A percentile compares a stretch with the other conserved stretches of the same genome.
These are phyloP conservation scores for Dipus sagitta DNA, from an alignment of 2,797 vertebrate genomes.

Conservation along the genomic window DNA sequence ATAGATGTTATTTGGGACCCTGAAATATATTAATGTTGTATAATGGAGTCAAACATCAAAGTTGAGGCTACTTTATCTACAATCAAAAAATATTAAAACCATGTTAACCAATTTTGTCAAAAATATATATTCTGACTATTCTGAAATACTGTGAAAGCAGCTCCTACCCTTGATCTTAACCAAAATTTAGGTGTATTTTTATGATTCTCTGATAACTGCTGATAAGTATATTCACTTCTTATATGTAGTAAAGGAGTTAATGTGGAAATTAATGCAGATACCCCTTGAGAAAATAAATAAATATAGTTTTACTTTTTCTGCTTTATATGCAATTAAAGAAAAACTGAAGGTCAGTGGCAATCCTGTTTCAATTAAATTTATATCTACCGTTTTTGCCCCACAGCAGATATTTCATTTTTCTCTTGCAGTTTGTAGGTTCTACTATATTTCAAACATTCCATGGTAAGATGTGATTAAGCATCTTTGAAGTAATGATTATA, in stretches of 20 bases:
- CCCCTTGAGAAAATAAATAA: no score
- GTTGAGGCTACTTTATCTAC: background rate
- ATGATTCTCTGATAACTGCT: background rate
- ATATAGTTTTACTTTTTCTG: no score
- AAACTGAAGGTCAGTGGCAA: background rate
- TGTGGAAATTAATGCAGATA: background rate
- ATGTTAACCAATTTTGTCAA: background rate
- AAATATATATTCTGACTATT: background rate
- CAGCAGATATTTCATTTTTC: background rate
- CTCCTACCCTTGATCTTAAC: background rate
- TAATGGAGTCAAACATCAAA: constrained; percentile 4
- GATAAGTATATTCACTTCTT: background rate
- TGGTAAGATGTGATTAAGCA: background rate
- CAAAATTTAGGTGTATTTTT: background rate
- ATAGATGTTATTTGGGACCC: constrained; percentile 9
- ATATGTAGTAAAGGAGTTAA: background rate
- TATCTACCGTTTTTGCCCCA: background rate
- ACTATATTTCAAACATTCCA: background rate
- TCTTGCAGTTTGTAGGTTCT: background rate
- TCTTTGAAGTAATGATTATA: background rate
- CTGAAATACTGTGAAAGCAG: background rate
- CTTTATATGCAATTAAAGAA: background rate
- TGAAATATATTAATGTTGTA: constrained; percentile 6
- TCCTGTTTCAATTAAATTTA: background rate
- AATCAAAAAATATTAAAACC: background rate